Base-by-base conservation (phyloP, 1,140 invertebrate genomes). In the Cylas formicarius region DNA sequence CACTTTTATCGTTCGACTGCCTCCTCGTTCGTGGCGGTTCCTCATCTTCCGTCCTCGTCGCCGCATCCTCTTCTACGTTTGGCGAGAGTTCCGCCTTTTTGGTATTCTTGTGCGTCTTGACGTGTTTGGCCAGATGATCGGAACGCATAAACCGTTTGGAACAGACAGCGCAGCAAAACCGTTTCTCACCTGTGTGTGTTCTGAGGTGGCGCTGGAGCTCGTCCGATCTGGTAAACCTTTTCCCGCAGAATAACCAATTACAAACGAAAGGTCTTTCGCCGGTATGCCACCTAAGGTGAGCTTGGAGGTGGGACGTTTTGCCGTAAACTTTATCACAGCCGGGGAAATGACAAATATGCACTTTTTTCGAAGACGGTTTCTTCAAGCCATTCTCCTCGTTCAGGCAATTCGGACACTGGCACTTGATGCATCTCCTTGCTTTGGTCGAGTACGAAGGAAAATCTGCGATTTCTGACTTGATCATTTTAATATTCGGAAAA, bases 251-350 rank as follows among this genome's bases (percentile, higher is more conserved):
- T 2, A 81, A 57, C 86, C 86, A 90, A 19, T 77, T 76, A 62
- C 90, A 94, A 0, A 74, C 65, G 53, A 80, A 84, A 0, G 80
- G 80, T 17, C 84, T 67, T 57, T 90, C 86, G 1, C 86, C 86
- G 0, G 80, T 83, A 52, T 90, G 87, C 84, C 82, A 90, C 23
- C 88, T 72, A 0, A 91, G 64, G 67, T 92, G 89, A 0, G 88
- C 89, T 58, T 91, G 82, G 13, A 94, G 63, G 63, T 95, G 90
- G 0, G 87, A 92, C 0, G 90, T 92, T 62, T 94, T 94, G 0
- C 86, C 86, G 59, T 94, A 95, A 7, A 89, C 79, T 65, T 93
- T 92, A 40, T 80, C 81, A 67, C 92, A 96, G n/a, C 86, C 88
- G 3, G 84, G 77, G 18, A 91, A 80, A 66, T 95, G 89, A 64